These are phyloP conservation scores for Centroberyx gerrardi DNA, from an alignment of 2,797 vertebrate genomes.

Conservation along the genomic window DNA sequence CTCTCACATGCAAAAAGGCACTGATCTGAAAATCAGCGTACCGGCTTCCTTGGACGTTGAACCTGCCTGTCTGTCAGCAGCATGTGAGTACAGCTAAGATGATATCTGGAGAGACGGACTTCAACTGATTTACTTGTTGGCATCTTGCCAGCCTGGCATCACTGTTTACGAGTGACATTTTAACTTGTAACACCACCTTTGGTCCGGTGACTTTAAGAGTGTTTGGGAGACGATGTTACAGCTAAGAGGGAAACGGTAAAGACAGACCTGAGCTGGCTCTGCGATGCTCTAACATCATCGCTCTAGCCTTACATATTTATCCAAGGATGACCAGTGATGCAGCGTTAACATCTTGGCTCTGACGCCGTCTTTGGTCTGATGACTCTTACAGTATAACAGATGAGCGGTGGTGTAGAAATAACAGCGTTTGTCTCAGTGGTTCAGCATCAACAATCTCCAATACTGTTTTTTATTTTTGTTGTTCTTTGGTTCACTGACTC, in stretches of 20 bases:
- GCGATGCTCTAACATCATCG: neutral
- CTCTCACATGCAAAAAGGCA: conserved; percentile 24
- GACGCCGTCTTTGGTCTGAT: conserved; percentile 12
- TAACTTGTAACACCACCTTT: neutral
- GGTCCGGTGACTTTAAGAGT: conserved; percentile 2
- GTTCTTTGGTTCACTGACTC: neutral
- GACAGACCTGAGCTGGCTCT: neutral
- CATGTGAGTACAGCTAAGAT: conserved; percentile 77
- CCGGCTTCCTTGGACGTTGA: conserved; percentile 57
- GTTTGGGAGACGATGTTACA: neutral
- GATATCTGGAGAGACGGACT: conserved; percentile 13
- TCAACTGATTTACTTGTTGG: conserved; percentile 38
- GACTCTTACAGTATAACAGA: conserved; percentile 21
- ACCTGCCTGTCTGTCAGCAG: conserved; percentile 52
- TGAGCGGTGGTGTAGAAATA: conserved; percentile 26
- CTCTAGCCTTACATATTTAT: too few species aligned
- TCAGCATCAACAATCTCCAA: neutral
- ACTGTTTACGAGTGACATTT: conserved; percentile 5
- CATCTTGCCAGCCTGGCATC: conserved; percentile 17
- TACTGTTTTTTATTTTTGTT: neutral
- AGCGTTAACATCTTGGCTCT: conserved; percentile 42
- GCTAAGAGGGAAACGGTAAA: neutral
- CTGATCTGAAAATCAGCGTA: conserved; percentile 36
- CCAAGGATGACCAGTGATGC: conserved; percentile 24
- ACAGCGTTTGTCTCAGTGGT: neutral